A percentile compares a stretch with the other conserved stretches of the same genome.
phyloP scores from a whole-genome alignment of 2,888 invertebrate species.

The Cetonia aurata region DNA sequence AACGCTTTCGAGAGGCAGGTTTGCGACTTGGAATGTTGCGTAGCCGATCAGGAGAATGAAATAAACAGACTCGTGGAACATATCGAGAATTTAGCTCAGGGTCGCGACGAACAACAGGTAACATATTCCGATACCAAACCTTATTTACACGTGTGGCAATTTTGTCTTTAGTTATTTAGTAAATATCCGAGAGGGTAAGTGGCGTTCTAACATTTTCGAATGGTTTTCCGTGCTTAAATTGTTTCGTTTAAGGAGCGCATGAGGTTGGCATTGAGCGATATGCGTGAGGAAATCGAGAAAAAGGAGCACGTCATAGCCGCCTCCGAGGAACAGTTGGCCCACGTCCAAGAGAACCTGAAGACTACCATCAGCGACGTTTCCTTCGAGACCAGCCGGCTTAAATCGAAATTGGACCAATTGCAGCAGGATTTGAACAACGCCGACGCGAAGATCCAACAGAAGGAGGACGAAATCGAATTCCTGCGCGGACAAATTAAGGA shows the following conservation, averaged over 20 bases:
- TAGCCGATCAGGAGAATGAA: constrained; percentile 72
- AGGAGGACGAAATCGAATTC: constrained; percentile 44
- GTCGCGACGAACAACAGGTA: constrained; percentile 63
- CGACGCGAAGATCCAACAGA: constrained; percentile 42
- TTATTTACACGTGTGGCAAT: constrained; percentile 53
- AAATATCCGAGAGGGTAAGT: constrained; percentile 25
- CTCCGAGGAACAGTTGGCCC: constrained; percentile 61
- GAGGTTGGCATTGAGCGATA: constrained; percentile 57
- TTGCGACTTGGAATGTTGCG: constrained; percentile 69
- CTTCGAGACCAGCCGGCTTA: constrained; percentile 57
- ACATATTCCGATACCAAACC: constrained; percentile 41
- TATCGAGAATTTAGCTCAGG: constrained; percentile 67
- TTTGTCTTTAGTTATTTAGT: constrained; percentile 44
- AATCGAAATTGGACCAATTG: constrained; percentile 55
- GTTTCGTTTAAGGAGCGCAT: constrained; percentile 57
- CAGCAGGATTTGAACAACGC: constrained; percentile 39
- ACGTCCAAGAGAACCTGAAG: constrained; percentile 59
- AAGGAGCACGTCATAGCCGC: constrained; percentile 59
- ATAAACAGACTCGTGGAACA: constrained; percentile 70
- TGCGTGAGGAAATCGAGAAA: constrained; percentile 61
- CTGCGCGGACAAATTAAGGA: constrained; percentile 38
- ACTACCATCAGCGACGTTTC: constrained; percentile 59
- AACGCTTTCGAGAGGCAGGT: constrained; percentile 68
- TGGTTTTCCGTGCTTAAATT: constrained; percentile 23
- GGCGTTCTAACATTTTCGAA: constrained; percentile 18